Conservation (phyloP, 1,140 invertebrate species). For the Trichogramma pretiosum region DNA sequence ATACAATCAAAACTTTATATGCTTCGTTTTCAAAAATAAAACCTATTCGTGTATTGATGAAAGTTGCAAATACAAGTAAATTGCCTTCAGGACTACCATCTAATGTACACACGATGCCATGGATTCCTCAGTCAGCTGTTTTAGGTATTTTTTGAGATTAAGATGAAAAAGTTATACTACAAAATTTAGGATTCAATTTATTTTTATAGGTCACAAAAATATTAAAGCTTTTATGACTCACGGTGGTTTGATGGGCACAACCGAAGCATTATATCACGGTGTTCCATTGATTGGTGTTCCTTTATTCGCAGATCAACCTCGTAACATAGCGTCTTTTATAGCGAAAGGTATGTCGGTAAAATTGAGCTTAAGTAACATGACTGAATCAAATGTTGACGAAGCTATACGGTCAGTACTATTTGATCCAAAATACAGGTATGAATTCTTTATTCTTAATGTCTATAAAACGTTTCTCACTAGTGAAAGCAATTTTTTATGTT, state of each 20-base stretch:
- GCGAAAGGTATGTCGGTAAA: constrained; percentile 18
- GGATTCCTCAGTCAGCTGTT: constrained; percentile 56
- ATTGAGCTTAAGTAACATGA: neutral
- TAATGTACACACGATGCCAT: constrained; percentile 52
- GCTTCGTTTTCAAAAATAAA: constrained; percentile 23
- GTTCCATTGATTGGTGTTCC: constrained; percentile 34
- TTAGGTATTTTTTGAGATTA: constrained; percentile 44
- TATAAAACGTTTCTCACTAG: too few relatives aligned
- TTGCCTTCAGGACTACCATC: constrained; percentile 35
- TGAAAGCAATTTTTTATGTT: neutral
- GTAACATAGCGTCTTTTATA: constrained; percentile 17
- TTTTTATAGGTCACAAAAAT: constrained; percentile 23
- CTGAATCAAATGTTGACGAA: constrained; percentile 2
- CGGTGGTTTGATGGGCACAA: constrained; percentile 41
- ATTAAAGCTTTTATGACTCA: constrained; percentile 40
- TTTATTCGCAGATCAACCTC: constrained; percentile 38
- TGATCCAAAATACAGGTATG: constrained; percentile 7
- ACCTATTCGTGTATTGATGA: constrained; percentile 23
- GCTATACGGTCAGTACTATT: constrained; percentile 1
- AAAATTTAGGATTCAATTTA: neutral
- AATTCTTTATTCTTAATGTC: neutral
- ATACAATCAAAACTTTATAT: constrained; percentile 21
- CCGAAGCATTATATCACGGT: constrained; percentile 34
- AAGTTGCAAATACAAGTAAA: constrained; percentile 24
- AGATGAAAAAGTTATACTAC: too few relatives aligned